Conservation (phyloP, 2,797 vertebrate species). For the Diplodus puntazzo region DNA sequence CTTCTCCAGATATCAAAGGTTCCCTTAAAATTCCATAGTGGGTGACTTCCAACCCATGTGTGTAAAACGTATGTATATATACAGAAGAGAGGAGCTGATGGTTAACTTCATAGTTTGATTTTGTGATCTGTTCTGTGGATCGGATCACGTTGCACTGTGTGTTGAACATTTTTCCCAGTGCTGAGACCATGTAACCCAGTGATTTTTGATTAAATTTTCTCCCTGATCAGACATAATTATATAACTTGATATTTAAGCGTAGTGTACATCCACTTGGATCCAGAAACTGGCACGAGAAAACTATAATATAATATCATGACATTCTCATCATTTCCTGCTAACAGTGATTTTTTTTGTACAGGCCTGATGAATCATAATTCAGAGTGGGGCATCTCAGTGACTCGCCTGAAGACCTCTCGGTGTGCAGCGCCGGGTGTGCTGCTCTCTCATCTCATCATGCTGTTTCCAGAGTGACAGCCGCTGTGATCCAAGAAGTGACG, state of each 20-base stretch:
- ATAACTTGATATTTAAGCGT: slow-evolving; percentile 11
- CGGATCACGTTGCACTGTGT: neutral
- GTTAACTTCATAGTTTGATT: neutral
- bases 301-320: slow-evolving; percentile 2
- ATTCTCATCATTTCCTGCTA: slow-evolving; percentile 1
- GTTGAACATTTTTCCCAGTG: neutral
- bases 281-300: neutral
- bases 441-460: slow-evolving; percentile 16
- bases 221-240: neutral
- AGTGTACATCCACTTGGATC: neutral
- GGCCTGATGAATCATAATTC: slow-evolving; percentile 2
- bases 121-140: neutral
- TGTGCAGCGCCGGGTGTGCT: slow-evolving; percentile 8
- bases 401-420: slow-evolving; percentile 9
- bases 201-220: slow-evolving; percentile 1
- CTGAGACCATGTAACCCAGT: neutral
- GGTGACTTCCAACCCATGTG: no score
- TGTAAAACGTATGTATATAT: no score
- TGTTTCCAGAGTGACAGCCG: slow-evolving; percentile 18
- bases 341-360: neutral
- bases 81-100: neutral
- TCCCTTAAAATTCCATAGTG: no score
- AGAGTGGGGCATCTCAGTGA: neutral
- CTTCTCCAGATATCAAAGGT: no score
- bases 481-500: slow-evolving; percentile 15